These are phyloP conservation scores for Eustalomyia histrio DNA, from an alignment of 2,888 invertebrate species.

Conservation along the genomic window DNA sequence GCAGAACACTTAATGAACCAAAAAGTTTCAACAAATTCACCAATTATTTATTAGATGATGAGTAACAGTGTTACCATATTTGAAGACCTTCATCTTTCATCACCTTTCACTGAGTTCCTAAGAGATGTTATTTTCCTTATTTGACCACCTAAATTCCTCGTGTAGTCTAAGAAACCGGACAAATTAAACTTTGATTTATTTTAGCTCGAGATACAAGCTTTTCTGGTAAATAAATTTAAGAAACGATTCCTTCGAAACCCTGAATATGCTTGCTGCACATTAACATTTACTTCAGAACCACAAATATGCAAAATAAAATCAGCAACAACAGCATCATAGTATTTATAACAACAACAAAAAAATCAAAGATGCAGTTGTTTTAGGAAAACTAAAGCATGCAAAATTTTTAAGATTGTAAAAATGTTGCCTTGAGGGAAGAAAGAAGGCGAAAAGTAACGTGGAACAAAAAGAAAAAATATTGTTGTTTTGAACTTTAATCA, in stretches of 20 bases:
- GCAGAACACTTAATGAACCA: too few relatives aligned
- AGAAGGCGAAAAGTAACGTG: constrained; percentile 33
- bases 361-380: constrained; percentile 6
- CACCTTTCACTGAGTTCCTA: too few relatives aligned
- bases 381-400: constrained; percentile 19
- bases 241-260: background rate
- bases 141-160: too few relatives aligned
- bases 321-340: constrained; percentile 7
- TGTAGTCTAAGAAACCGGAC: too few relatives aligned
- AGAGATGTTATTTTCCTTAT: too few relatives aligned
- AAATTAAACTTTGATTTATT: too few relatives aligned
- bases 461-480: constrained; percentile 19
- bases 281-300: constrained; percentile 26
- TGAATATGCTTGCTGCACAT: constrained; percentile 27
- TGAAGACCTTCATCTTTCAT: too few relatives aligned
- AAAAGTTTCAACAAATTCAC: too few relatives aligned
- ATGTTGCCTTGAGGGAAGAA: constrained; percentile 20
- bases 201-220: too few relatives aligned
- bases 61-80: too few relatives aligned
- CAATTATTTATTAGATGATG: too few relatives aligned
- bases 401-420: constrained; percentile 16
- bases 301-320: constrained; percentile 24
- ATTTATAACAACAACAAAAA: background rate
- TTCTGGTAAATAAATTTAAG: too few relatives aligned
- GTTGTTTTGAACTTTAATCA: constrained; percentile 50